These are phyloP conservation scores for Onchidella celtica DNA, from an alignment of 2,888 invertebrate species.

Conservation along the genomic window DNA sequence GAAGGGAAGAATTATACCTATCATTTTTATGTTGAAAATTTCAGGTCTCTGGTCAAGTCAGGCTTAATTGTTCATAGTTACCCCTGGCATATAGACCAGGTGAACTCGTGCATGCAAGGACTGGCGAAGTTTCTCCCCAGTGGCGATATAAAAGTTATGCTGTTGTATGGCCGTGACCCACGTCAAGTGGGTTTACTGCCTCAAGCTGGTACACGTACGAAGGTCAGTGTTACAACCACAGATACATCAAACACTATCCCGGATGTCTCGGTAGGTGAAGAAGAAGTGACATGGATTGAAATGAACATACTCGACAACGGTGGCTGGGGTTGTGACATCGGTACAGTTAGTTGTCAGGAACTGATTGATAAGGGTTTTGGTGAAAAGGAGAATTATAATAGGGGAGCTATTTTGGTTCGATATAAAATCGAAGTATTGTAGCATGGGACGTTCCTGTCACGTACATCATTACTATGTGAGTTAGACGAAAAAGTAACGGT, in stretches of 20 bases:
- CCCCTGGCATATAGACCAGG: slow-evolving; percentile 9
- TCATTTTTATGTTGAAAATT: background rate
- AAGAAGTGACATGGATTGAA: background rate
- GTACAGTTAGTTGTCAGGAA: background rate
- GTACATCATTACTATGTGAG: too few relatives aligned
- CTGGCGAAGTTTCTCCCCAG: background rate
- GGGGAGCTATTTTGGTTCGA: background rate
- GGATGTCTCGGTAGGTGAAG: background rate
- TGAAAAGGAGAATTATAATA: background rate
- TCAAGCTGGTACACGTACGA: background rate
- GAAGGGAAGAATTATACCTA: background rate
- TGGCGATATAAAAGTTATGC: background rate
- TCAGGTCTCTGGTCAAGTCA: background rate
- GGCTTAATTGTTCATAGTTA: background rate
- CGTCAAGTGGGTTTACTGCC: background rate
- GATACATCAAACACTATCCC: background rate
- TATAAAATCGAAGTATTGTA: background rate
- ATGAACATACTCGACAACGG: background rate
- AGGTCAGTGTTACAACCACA: background rate
- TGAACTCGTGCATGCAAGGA: background rate
- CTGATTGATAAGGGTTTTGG: background rate
- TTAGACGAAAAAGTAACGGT: too few relatives aligned
- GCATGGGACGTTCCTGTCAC: too few relatives aligned
- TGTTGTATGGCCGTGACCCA: background rate
- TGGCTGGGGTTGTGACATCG: background rate